Conservation (phyloP, 1,140 invertebrate genomes). For the Tribolium madens region DNA sequence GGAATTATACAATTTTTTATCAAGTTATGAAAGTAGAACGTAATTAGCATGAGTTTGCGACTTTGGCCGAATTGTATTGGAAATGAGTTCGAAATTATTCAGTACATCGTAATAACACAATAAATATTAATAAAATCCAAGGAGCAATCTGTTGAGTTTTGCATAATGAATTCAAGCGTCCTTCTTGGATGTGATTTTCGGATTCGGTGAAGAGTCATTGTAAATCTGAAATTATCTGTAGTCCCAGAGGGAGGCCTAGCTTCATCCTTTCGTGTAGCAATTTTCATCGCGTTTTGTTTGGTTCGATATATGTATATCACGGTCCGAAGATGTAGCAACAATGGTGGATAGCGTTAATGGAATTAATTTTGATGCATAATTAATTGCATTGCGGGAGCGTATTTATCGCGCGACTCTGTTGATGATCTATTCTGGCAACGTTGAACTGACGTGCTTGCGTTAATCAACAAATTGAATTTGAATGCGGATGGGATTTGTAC, state of each 20-base stretch:
- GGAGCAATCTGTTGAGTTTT: constrained; percentile 34
- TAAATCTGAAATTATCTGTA: constrained; percentile 11
- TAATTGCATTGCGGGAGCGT: constrained; percentile 44
- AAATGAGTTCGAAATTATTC: constrained; percentile 23
- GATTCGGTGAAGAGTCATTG: neutral
- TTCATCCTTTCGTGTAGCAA: neutral
- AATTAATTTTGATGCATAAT: constrained; percentile 55
- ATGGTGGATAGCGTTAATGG: constrained; percentile 51
- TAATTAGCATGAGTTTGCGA: neutral
- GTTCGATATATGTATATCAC: constrained; percentile 41
- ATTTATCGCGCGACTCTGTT: constrained; percentile 47
- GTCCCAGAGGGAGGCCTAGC: neutral
- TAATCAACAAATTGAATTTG: constrained; percentile 56
- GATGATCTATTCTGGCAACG: constrained; percentile 53
- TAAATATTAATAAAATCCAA: constrained; percentile 43
- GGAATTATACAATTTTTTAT: too few relatives aligned
- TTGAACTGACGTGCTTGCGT: constrained; percentile 51
- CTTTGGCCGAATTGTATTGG: neutral
- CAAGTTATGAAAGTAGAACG: too few relatives aligned
- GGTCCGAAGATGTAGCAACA: constrained; percentile 44
- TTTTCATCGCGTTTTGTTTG: too few relatives aligned
- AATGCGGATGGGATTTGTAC: constrained; percentile 52
- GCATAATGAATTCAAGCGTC: constrained; percentile 35
- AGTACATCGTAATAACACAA: constrained; percentile 41
- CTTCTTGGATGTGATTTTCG: neutral